Percentiles rank a stretch among this genome's conserved stretches.
Evolutionary conservation across 2,113 vertebrate genomes (phyloP).

Genomic region (Petaurus breviceps): DNA sequence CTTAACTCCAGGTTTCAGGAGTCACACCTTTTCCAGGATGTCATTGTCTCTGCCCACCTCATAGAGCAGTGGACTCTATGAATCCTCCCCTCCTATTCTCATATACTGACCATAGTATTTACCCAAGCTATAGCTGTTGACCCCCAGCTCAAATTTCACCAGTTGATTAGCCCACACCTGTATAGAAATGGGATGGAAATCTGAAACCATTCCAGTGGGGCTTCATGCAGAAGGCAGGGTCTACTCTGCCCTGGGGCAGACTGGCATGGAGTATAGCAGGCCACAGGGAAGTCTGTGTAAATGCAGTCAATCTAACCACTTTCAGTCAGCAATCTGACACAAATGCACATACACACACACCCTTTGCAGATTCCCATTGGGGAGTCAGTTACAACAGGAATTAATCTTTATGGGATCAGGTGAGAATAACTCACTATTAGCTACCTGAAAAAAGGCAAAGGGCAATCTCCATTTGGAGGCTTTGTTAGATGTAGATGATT

Average conservation of each 20-base stretch:
- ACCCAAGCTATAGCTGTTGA: background rate
- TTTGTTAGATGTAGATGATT: no score
- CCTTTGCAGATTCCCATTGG: background rate
- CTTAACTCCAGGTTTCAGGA: background rate
- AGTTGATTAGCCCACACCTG: background rate
- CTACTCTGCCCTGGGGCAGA: background rate
- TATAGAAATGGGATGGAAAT: background rate
- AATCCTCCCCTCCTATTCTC: background rate
- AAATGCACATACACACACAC: no score
- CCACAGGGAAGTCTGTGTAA: background rate
- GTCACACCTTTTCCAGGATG: background rate
- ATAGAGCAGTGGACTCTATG: background rate
- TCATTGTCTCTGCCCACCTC: no score
- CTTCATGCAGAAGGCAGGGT: background rate
- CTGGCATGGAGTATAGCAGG: background rate
- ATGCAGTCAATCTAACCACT: background rate
- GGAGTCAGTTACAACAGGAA: background rate
- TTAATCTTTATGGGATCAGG: background rate
- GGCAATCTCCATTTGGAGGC: background rate
- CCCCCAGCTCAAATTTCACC: background rate
- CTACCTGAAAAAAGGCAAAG: background rate
- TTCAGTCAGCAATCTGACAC: background rate
- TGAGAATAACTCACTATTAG: background rate
- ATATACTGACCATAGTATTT: background rate
- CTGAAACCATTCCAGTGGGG: background rate